Base-by-base conservation (phyloP, 2,113 vertebrate species). In the Scophthalmus maximus region DNA sequence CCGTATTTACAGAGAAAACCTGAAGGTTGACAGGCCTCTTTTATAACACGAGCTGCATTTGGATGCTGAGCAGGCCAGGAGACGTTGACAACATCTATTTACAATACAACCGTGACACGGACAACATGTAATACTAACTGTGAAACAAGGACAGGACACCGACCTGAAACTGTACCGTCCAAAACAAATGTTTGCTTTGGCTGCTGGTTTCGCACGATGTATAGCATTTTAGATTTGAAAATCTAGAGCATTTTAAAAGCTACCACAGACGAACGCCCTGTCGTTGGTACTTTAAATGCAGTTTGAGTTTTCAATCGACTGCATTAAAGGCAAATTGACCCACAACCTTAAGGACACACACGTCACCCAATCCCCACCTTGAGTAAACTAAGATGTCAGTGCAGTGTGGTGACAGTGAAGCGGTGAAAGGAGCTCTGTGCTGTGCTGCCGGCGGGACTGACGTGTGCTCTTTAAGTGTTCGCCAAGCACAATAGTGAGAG, bases 401-500 rank as follows among this genome's bases (percentile, higher is more conserved):
- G 22, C 42, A 72, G 80, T 36, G 58, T 62, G 78, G 83, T 87
- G 86, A 91, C 88, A 88, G 79, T 26, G 56, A 3, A 47, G 73
- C 57, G 78, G 64, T 91, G 83, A 92, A 91, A 86, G 83, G 81
- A 77, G 76, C 75, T 89, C 74, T 92, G 86, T 87, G 79, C 78
- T 61, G 68, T 42, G 78, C 78, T 66, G 76, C 75, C 79, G 84
- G 81, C 57, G 79, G 86, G 85, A 83, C 84, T 92, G 89, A 92
- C 80, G 86, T 87, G 65, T 74, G 57, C 80, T 68, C 76, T 77
- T 72, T 73, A 82, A 83, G 73, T 67, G 87, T 73, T 69, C 46
- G 91, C 91, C 92, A 93, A 93, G 82, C 78, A 90, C 88, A 93
- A 92, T 78, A 89, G 74, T 61, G 52, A 82, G 86, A 89, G 81